Conservation (phyloP, 2,888 invertebrate species). For the Onchidella celtica region DNA sequence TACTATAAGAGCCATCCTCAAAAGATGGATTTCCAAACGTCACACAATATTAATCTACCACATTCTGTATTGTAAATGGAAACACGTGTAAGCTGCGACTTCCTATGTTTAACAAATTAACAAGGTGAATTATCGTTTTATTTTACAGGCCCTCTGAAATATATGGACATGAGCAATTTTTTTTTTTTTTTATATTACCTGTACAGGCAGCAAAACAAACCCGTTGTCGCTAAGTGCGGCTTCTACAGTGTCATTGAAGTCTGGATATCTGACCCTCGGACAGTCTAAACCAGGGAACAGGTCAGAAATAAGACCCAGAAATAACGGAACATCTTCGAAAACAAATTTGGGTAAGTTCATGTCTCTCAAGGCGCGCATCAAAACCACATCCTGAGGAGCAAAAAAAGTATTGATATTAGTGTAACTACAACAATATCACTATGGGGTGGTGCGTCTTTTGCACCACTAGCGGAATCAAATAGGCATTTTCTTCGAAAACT, state of each 20-base stretch:
- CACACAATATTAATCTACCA: no score
- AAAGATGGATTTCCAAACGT: no score
- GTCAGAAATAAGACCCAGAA: conserved; percentile 91
- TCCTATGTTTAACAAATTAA: no score
- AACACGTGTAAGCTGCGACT: no score
- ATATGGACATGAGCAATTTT: no score
- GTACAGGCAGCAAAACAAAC: conserved; percentile 86
- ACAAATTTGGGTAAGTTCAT: conserved; percentile 96
- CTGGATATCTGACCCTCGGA: conserved; percentile 91
- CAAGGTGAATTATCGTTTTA: no score
- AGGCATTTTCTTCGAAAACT: no score
- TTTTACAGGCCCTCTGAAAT: no score
- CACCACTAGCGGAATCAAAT: no score
- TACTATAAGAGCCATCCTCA: no score
- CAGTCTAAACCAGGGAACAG: conserved; percentile 94
- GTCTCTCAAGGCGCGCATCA: conserved; percentile 93
- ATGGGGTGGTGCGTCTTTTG: neutral
- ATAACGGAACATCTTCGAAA: conserved; percentile 92
- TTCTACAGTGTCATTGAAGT: conserved; percentile 89
- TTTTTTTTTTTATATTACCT: no score
- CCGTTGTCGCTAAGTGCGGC: conserved; percentile 84
- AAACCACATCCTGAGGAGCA: conserved; percentile 85
- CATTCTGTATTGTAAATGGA: no score
- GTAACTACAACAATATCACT: neutral
- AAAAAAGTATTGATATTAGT: neutral